Evolutionary conservation across 2,888 invertebrate species (phyloP).

Genomic region (Amphiduros pacificus): DNA sequence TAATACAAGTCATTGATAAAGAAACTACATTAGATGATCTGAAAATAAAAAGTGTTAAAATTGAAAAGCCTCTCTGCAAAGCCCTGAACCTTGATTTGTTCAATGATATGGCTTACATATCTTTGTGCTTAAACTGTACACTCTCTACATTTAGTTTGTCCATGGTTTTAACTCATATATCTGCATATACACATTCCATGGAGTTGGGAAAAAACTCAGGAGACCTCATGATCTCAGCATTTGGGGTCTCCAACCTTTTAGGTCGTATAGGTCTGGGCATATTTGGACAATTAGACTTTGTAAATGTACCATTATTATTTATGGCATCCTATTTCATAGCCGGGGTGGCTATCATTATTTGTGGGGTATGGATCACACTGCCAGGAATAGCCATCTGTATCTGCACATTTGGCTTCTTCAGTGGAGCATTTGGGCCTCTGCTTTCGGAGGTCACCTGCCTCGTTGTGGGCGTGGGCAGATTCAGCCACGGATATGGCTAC

Average conservation of each 20-base stretch:
- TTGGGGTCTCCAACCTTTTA: slow-evolving; percentile 37
- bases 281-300: slow-evolving; percentile 24
- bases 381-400: slow-evolving; percentile 27
- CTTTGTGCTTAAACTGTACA: slow-evolving; percentile 32
- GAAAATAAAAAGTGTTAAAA: background rate
- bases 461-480: slow-evolving; percentile 33
- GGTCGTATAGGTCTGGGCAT: slow-evolving; percentile 35
- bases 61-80: background rate
- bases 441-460: slow-evolving; percentile 32
- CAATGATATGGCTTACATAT: background rate
- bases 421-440: slow-evolving; percentile 36
- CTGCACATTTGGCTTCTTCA: slow-evolving; percentile 34
- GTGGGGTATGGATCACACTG: slow-evolving; percentile 27
- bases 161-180: slow-evolving; percentile 36
- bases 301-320: slow-evolving; percentile 7
- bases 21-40: background rate
- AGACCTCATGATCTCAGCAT: slow-evolving; percentile 33
- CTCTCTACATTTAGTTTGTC: slow-evolving; percentile 38
- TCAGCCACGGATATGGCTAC: slow-evolving; percentile 38
- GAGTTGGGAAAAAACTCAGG: slow-evolving; percentile 30
- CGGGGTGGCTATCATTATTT: slow-evolving; percentile 30
- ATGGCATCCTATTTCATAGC: slow-evolving; percentile 28
- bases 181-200: slow-evolving; percentile 30
- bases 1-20: background rate
- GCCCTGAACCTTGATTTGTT: slow-evolving; percentile 5